Base-by-base conservation (phyloP, 2,797 vertebrate species). In the Loriculus beryllinus region DNA sequence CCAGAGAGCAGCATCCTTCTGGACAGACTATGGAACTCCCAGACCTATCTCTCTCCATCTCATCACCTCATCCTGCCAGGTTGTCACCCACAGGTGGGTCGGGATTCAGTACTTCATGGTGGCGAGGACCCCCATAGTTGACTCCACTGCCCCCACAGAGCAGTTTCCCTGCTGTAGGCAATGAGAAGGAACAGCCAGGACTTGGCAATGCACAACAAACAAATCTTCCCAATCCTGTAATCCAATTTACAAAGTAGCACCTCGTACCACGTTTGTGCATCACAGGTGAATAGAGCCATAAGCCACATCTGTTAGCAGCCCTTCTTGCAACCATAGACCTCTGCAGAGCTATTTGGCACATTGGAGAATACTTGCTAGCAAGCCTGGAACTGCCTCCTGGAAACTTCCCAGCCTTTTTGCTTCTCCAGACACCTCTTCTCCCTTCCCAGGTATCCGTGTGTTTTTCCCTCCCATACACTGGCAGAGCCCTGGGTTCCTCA, bases 271-370 rank as follows among this genome's bases (percentile, higher is more conserved):
- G 4, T 60, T 88, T 65, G 64, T 60, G 83, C 20, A 35, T 60
- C 4, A 6, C 93, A 97, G 91, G 84, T 96, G 79, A 94, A 94
- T 25, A 94, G 86, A 94, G 96, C 97, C 95, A 96, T 62, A 64
- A 97, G 97, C 88, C 84, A 97, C 37, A 63, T 97, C 96, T 97
- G 93, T 97, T 97, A 96, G 92, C 96, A 96, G 91, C 74, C 74
- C 49, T 64, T 84, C 62, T 91, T 74, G 68, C 85, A 93, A 23
- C 82, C 85, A 81, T 10, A 91, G 81, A 60, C 84, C 89, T 67
- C 90, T 86, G 82, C 85, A 92, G 64, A 91, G 88, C 77, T 82
- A 83, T 95, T 97, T 97, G 95, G 95, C 95, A 94, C 71, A n/a
- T n/a, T 56, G 51, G 28, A 84, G 62, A 87, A 93, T 37, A 92